Conservation (phyloP, 2,113 vertebrate genomes). For the Microcebus lehilahytsara region DNA sequence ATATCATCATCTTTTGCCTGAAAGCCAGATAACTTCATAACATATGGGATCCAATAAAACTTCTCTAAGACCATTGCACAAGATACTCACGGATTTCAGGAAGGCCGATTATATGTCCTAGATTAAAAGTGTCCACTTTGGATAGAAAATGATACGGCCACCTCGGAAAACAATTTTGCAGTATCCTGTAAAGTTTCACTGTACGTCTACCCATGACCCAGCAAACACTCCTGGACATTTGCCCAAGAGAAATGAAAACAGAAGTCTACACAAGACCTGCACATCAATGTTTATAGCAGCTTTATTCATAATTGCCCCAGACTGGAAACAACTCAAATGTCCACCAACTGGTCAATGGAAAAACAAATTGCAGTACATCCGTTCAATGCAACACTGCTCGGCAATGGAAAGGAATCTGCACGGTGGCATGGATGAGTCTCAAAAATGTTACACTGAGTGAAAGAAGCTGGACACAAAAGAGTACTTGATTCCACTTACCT, state of each 20-base stretch:
- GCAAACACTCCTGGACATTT: background rate
- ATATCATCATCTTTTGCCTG: background rate
- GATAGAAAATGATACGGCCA: background rate
- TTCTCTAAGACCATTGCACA: background rate
- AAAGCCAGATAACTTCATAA: background rate
- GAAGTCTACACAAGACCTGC: background rate
- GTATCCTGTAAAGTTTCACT: background rate
- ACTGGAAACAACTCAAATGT: background rate
- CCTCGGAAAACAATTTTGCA: background rate
- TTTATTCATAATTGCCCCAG: background rate
- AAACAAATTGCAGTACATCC: background rate
- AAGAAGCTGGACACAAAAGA: background rate
- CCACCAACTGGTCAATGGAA: background rate
- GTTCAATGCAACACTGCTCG: fast-evolving
- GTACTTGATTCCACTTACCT: background rate
- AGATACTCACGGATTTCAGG: background rate
- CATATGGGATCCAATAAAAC: background rate
- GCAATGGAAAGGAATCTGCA: background rate
- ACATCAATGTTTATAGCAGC: background rate
- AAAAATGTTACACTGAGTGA: background rate
- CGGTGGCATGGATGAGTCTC: background rate
- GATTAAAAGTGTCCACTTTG: background rate
- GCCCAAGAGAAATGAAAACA: background rate
- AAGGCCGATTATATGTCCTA: background rate
- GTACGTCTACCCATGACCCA: fast-evolving